These are phyloP conservation scores for Sphaeramia orbicularis DNA, from an alignment of 2,797 vertebrate genomes.

Conservation along the genomic window DNA sequence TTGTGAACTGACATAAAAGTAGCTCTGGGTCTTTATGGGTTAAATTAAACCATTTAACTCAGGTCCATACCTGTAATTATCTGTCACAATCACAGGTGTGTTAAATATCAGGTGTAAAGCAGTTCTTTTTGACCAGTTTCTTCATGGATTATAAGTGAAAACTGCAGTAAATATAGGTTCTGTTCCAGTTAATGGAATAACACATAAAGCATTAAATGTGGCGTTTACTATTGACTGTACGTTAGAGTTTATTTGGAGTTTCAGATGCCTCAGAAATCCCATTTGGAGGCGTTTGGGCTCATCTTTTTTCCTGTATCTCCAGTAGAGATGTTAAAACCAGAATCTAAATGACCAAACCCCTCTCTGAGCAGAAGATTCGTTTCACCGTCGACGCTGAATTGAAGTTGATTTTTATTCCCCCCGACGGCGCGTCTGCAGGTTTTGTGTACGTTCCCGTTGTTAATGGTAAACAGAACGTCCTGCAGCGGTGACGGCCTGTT, in stretches of 20 bases:
- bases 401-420: slow-evolving; percentile 12
- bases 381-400: slow-evolving; percentile 9
- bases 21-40: too few species aligned
- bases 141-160: too few species aligned
- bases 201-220: too few species aligned
- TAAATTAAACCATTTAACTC: too few species aligned
- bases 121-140: too few species aligned
- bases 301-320: slow-evolving; percentile 17
- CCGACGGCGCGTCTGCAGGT: slow-evolving; percentile 4
- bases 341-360: neutral
- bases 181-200: too few species aligned
- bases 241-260: slow-evolving; percentile 12
- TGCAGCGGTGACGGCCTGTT: slow-evolving; percentile 7
- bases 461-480: slow-evolving; percentile 16
- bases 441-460: slow-evolving; percentile 13
- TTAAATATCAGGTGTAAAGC: too few species aligned
- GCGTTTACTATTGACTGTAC: too few species aligned
- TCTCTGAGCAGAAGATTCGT: slow-evolving; percentile 3
- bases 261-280: slow-evolving; percentile 7
- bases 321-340: slow-evolving; percentile 31
- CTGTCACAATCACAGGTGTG: too few species aligned
- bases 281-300: neutral
- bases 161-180: too few species aligned
- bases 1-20: too few species aligned
- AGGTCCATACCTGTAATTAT: too few species aligned